Evolutionary conservation across 1,140 invertebrate genomes (phyloP).

Genomic region (Harpegnathos saltator): DNA sequence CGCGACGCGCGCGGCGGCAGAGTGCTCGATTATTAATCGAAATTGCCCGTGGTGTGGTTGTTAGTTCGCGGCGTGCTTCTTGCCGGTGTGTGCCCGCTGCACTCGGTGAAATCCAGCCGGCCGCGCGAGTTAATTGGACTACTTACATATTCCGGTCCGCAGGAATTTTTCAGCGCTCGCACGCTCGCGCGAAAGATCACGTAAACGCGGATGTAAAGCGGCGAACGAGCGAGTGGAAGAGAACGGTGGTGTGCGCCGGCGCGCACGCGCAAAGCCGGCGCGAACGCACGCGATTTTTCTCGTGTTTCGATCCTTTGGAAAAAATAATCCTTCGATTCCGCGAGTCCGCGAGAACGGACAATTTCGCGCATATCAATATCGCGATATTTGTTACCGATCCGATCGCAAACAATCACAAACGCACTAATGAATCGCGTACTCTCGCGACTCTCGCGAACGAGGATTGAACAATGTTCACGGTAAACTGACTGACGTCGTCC

Average conservation of each 20-base stretch:
- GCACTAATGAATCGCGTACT: too few relatives aligned
- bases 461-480: too few relatives aligned
- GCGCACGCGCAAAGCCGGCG: slow-evolving; percentile 38
- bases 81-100: slow-evolving; percentile 24
- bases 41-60: slow-evolving; percentile 33
- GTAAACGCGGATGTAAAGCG: slow-evolving; percentile 72
- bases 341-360: neutral
- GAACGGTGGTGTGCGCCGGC: slow-evolving; percentile 56
- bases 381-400: too few relatives aligned
- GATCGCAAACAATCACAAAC: too few relatives aligned
- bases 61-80: slow-evolving; percentile 13
- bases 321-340: slow-evolving; percentile 3
- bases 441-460: too few relatives aligned
- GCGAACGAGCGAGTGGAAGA: slow-evolving; percentile 63
- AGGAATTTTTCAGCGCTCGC: slow-evolving; percentile 62
- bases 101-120: slow-evolving; percentile 46
- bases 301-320: slow-evolving; percentile 12
- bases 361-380: neutral
- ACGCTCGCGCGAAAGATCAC: slow-evolving; percentile 76
- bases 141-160: slow-evolving; percentile 59
- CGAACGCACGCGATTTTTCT: slow-evolving; percentile 29
- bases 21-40: slow-evolving; percentile 23
- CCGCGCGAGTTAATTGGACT: slow-evolving; percentile 59
- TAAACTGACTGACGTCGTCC: too few relatives aligned
- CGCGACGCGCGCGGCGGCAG: neutral